Percentiles rank a stretch among this genome's conserved stretches.
phyloP scores from a whole-genome alignment of 92 coral and sea anemone genomes.

The Palythoa caribaeorum region DNA sequence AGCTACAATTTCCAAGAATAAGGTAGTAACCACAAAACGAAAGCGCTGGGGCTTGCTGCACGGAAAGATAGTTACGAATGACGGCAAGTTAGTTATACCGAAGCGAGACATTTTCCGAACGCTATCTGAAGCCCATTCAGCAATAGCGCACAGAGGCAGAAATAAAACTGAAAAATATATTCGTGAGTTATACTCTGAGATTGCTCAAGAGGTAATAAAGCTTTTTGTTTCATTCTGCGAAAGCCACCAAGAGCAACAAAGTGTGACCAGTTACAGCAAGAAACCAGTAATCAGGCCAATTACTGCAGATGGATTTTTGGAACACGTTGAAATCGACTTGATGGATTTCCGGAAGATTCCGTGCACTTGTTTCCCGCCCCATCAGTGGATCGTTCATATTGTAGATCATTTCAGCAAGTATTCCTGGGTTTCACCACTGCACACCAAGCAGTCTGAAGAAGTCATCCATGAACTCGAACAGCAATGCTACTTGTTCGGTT shows the following conservation, averaged over 20 bases:
- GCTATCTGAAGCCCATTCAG: constrained; percentile 31
- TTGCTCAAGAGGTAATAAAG: constrained; percentile 47
- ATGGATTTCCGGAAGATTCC: constrained; percentile 42
- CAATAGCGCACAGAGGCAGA: constrained; percentile 63
- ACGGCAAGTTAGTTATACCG: constrained; percentile 46
- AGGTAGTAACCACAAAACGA: constrained; percentile 35
- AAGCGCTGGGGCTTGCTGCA: constrained; percentile 43
- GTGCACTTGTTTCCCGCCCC: constrained; percentile 14
- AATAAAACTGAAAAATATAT: constrained; percentile 41
- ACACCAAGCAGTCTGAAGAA: constrained; percentile 29
- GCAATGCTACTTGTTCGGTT: constrained; percentile 50
- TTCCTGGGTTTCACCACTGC: constrained; percentile 49
- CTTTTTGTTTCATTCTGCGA: constrained; percentile 49
- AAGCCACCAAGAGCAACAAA: constrained; percentile 48
- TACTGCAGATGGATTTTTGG: constrained; percentile 45
- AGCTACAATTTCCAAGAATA: constrained; percentile 5
- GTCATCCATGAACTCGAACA: constrained; percentile 48
- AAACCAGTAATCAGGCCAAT: constrained; percentile 41
- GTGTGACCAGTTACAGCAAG: constrained; percentile 50
- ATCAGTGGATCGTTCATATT: constrained; percentile 50
- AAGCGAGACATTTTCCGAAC: constrained; percentile 35
- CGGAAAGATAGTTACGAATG: constrained; percentile 45
- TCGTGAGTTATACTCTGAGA: constrained; percentile 44
- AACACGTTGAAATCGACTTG: constrained; percentile 35
- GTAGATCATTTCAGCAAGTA: constrained; percentile 51